phyloP scores from a whole-genome alignment of 2,113 vertebrate species.

The Mellivora capensis region DNA sequence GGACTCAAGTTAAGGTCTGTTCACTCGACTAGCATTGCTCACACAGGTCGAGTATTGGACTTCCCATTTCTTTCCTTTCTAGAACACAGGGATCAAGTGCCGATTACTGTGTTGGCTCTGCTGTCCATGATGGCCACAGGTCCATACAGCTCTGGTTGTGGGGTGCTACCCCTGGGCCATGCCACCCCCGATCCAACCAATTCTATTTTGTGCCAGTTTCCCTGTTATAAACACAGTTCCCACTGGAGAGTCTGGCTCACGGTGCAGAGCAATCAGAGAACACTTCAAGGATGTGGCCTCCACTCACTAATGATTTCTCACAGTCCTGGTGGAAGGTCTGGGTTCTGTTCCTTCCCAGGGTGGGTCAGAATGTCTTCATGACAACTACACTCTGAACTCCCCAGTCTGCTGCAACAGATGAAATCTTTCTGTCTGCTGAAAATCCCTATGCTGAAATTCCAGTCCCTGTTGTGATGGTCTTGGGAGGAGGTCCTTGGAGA shows the following conservation, averaged over 20 bases:
- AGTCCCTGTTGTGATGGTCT: neutral
- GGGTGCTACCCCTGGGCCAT: neutral
- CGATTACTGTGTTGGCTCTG: neutral
- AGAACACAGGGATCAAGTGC: neutral
- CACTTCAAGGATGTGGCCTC: neutral
- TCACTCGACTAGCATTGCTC: neutral
- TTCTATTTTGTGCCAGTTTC: neutral
- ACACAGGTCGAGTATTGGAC: neutral
- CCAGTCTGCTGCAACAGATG: neutral
- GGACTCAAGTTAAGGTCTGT: neutral
- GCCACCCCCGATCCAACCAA: neutral
- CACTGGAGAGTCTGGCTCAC: neutral
- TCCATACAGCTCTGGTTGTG: neutral
- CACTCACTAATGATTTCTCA: neutral
- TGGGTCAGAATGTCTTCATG: neutral
- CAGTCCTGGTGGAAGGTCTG: neutral
- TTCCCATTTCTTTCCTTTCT: neutral
- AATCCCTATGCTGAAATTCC: neutral
- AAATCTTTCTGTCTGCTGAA: neutral
- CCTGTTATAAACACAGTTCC: neutral
- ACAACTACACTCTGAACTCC: neutral
- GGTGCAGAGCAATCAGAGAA: neutral
- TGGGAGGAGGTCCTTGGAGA: neutral
- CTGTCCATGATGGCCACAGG: rapidly evolving
- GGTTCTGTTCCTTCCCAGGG: neutral